These are phyloP conservation scores for Caenorhabditis sp. DNA, from an alignment of 2,888 invertebrate genomes.

Conservation along the genomic window DNA sequence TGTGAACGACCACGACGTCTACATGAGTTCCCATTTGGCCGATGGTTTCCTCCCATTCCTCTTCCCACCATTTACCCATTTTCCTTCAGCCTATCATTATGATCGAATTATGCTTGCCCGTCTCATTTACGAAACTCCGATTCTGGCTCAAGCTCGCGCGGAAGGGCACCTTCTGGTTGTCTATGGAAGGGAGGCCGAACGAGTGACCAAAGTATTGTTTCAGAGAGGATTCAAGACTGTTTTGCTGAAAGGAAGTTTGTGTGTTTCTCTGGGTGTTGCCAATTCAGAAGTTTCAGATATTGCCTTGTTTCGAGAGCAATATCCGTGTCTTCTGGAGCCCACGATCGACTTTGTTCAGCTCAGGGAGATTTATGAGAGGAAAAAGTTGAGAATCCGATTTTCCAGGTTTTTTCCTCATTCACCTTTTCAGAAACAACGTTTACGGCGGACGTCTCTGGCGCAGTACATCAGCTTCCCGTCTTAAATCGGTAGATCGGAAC, in stretches of 20 bases:
- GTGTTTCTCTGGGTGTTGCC: neutral
- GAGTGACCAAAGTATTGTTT: slow-evolving; percentile 57
- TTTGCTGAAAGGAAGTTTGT: slow-evolving; percentile 62
- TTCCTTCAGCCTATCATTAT: slow-evolving; percentile 56
- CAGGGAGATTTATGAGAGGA: slow-evolving; percentile 43
- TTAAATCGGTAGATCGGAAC: slow-evolving; percentile 44
- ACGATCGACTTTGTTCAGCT: slow-evolving; percentile 45
- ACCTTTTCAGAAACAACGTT: slow-evolving; percentile 37
- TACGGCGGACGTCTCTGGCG: slow-evolving; percentile 61
- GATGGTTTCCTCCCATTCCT: slow-evolving; percentile 11
- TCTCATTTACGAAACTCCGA: slow-evolving; percentile 45
- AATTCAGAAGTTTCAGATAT: slow-evolving; percentile 52
- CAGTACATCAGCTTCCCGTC: slow-evolving; percentile 62
- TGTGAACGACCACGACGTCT: slow-evolving; percentile 59
- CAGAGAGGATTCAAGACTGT: slow-evolving; percentile 64
- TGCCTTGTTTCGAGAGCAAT: slow-evolving; percentile 52
- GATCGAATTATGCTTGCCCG: slow-evolving; percentile 59
- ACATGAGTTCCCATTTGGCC: slow-evolving; percentile 37
- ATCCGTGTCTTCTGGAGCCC: slow-evolving; percentile 58
- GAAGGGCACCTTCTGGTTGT: slow-evolving; percentile 41
- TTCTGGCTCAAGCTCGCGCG: slow-evolving; percentile 38
- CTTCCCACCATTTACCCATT: neutral
- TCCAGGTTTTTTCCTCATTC: neutral
- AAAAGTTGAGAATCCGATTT: slow-evolving; percentile 9
- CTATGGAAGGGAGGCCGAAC: slow-evolving; percentile 54